A percentile compares a stretch with the other conserved stretches of the same genome.
These are phyloP conservation scores for Neomonachus schauinslandi DNA, from an alignment of 2,113 vertebrate genomes.

Conservation along the genomic window DNA sequence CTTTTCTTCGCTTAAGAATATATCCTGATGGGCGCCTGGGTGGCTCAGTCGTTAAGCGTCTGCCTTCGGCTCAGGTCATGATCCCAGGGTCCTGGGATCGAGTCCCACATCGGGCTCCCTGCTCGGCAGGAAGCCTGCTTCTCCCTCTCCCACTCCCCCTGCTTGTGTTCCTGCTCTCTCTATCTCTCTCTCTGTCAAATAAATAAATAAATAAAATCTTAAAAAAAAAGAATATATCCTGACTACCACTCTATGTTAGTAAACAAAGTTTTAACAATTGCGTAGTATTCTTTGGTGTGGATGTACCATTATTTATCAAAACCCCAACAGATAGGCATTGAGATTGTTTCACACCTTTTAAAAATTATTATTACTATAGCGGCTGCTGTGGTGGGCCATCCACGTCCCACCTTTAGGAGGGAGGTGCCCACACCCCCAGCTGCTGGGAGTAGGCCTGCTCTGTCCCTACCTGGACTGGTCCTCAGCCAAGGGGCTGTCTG, in stretches of 20 bases:
- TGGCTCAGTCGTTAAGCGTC: too few species aligned
- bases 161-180: too few species aligned
- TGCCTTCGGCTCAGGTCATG: too few species aligned
- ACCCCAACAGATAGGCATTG: neutral
- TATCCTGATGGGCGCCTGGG: too few species aligned
- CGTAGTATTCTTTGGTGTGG: neutral
- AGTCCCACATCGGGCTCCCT: too few species aligned
- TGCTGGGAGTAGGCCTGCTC: neutral
- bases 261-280: neutral
- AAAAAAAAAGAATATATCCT: neutral
- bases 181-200: too few species aligned
- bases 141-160: too few species aligned
- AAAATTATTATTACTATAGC: neutral
- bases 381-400: neutral
- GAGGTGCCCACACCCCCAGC: neutral
- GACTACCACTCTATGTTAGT: neutral
- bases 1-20: neutral
- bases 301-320: neutral
- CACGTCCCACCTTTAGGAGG: too few species aligned
- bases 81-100: too few species aligned
- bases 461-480: neutral
- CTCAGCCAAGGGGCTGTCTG: neutral
- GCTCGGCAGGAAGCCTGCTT: too few species aligned
- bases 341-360: neutral
- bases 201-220: too few species aligned